A percentile compares a stretch with the other conserved stretches of the same genome.
These are phyloP conservation scores for Macaca nemestrina DNA, from an alignment of 2,113 vertebrate species.

Conservation along the genomic window DNA sequence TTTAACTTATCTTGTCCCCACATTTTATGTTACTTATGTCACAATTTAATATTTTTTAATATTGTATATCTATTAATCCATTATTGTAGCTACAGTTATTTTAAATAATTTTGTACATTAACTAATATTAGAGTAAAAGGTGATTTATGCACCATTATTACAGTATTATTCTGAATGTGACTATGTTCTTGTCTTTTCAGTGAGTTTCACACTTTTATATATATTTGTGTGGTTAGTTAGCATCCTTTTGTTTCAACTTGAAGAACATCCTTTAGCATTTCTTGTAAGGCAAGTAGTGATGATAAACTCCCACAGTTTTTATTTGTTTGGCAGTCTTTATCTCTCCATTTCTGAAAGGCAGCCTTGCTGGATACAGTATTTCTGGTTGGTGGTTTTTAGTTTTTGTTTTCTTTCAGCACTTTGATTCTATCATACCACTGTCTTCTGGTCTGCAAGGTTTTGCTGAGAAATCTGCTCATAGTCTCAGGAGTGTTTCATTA, in stretches of 20 bases:
- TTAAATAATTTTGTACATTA: not conserved
- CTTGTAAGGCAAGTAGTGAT: not conserved
- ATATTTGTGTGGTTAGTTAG: not conserved
- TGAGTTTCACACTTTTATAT: not conserved
- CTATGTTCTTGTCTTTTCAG: not conserved
- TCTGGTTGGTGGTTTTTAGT: not conserved
- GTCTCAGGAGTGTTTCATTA: not conserved
- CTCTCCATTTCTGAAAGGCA: not conserved
- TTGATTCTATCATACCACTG: not conserved
- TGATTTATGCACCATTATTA: not conserved
- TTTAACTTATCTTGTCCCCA: not conserved
- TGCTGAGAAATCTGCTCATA: not conserved
- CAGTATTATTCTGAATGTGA: not conserved
- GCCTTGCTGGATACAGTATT: not conserved
- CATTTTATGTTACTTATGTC: not conserved
- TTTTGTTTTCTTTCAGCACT: not conserved
- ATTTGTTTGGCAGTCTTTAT: not conserved
- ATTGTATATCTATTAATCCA: not conserved
- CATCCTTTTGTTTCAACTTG: not conserved
- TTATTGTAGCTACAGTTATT: not conserved
- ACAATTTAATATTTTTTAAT: not conserved
- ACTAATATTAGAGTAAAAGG: not conserved
- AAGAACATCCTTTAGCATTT: not conserved
- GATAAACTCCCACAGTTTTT: not conserved
- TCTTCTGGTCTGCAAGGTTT: not conserved